Base-by-base conservation (phyloP, 2,113 vertebrate genomes). In the Aix galericulata region DNA sequence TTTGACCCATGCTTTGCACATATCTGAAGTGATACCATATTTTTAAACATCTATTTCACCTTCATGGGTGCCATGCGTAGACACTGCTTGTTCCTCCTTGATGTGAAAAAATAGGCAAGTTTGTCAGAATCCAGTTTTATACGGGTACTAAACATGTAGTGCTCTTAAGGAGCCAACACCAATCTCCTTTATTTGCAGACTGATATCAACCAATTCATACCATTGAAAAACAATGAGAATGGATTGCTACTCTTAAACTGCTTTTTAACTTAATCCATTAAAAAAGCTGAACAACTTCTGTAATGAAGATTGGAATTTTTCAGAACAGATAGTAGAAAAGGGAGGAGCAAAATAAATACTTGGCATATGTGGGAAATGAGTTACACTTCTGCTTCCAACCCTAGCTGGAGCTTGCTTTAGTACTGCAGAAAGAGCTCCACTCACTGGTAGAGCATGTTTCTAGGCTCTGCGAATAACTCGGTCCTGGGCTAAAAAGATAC, bases 371-470 rank as follows among this genome's bases (percentile, higher is more conserved):
- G 21, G 73, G 7, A 42, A 73, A 74, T n/a, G 23, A 63, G 9
- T 29, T 88, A 6, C 25, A 6, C 25, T 34, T 18, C 34, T 74
- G 38, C 9, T 87, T 80, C 62, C 76, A 76, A 58, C 10, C 44
- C 6, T 40, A 87, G 5, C 18, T 56, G 48, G 52, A 86, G 26
- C 21, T 86, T 79, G 21, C 29, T 76, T 79, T 55, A 62, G 23
- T 44, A 66, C 31, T 9, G 53, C 32, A 88, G 48, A 62, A 93
- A 85, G 73, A 94, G 62, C 83, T 81, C 66, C 76, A 62, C 90
- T 82, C 44, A 16, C 42, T 53, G 69, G 53, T 4, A 58, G 73
- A 71, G 27, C 17, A 75, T 31, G 63, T 60, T 76, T 82, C 40
- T 60, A 12, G 62, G n/a, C 56, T 86, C 32, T 82, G 17, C 15